Base-by-base conservation (phyloP, 2,888 invertebrate genomes). In the Hydrotaea cyrtoneurina region DNA sequence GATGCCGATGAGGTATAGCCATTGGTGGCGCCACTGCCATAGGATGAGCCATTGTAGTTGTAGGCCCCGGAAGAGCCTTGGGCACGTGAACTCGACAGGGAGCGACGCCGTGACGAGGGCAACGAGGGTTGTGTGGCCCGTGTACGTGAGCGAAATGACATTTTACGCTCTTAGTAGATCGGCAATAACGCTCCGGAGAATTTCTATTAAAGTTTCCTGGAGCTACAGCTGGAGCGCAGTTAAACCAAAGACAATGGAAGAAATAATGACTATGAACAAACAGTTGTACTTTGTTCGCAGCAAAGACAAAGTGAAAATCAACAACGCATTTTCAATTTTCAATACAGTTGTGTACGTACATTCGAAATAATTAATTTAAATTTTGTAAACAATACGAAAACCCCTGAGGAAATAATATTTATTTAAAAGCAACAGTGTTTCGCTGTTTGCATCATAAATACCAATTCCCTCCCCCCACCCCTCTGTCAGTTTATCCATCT, bases 1-100 rank as follows among this genome's bases (percentile, higher is more conserved):
- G 87, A 83, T 13, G 88, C 78, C 80, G 86, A 74, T 23, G 88
- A 79, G 31, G 86, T 86, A 69, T 87, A 87, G 50, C 86, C 80
- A 62, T 80, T 86, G 4, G 10, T 13, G 21, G 17, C 11, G 10
- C 87, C 86, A 83, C 81, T 88, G 78, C 88, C 87, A 69, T 87
- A 88, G 17, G 86, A 85, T 66, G 84, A 76, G 39, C 89, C 88
- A 82, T 88, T 88, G 71, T 88, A 87, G 39, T 88, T 87, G 80
- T 89, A 88, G 55, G 88, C 88, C 7, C 79, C 83, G 0, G 83
- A 57, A n/a, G n/a, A n/a, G 17, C 86, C 72, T 78, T 87, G 89
- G 62, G 93, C 90, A 0, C 94, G 93, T 0, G 94, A 93, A 78
- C 93, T 94, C 91, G 91, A 94, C 81, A 90, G 93, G 90, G 89